Conservation (phyloP, 2,797 vertebrate genomes). For the Amblyraja radiata region DNA sequence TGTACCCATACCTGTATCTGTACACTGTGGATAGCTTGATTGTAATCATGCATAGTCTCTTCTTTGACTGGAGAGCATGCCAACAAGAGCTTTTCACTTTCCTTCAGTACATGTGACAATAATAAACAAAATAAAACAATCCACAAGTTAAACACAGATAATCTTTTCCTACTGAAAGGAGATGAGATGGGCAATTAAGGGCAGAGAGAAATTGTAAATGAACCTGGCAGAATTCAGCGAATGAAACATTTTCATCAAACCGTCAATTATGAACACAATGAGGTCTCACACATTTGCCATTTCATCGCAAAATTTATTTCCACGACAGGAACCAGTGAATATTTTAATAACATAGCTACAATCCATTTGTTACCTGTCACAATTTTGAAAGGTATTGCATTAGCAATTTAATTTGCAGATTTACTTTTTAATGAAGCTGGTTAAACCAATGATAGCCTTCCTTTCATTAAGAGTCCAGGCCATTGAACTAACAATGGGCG, state of each 20-base stretch:
- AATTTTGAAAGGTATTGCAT: constrained; percentile 20
- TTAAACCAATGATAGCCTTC: background rate
- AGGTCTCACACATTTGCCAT: background rate
- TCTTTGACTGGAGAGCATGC: no score
- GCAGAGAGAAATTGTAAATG: background rate
- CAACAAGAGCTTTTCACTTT: no score
- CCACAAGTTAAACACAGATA: background rate
- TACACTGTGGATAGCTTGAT: no score
- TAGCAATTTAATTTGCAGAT: constrained; percentile 21
- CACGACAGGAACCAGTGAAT: background rate
- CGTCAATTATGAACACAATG: constrained; percentile 15
- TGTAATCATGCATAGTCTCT: no score
- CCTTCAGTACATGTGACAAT: no score
- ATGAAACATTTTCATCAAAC: background rate
- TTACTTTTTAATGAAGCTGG: background rate
- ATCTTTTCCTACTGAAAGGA: background rate
- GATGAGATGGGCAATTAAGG: background rate
- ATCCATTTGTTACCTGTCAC: constrained; percentile 13
- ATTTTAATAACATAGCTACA: background rate
- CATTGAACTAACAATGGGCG: background rate
- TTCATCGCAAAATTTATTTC: background rate
- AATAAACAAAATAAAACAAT: no score
- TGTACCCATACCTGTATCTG: no score
- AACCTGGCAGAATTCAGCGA: constrained; percentile 7
- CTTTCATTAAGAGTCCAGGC: background rate